Percentiles rank a stretch among this genome's conserved stretches.
Conservation (phyloP, 23 tunicate genomes). For the Trididemnum clinides region DNA sequence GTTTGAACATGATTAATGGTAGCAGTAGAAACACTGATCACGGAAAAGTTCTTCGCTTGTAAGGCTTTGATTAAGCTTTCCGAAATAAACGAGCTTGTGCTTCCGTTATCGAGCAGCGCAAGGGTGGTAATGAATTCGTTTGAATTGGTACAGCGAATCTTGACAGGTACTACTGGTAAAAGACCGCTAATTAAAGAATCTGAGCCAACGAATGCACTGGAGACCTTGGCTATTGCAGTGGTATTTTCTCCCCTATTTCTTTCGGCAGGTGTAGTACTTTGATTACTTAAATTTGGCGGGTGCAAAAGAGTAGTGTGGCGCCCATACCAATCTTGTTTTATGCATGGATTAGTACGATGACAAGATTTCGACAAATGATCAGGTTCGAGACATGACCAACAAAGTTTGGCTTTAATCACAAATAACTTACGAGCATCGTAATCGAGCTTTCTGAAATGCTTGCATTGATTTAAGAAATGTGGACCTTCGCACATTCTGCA, state of each 20-base stretch:
- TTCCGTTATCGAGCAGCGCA: constrained; percentile 20
- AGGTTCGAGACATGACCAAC: no score
- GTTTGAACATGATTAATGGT: neutral
- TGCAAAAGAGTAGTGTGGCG: constrained; percentile 48
- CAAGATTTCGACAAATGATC: no score
- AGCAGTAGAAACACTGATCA: neutral
- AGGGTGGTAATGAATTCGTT: neutral
- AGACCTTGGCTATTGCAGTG: neutral
- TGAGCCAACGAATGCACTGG: constrained; percentile 9
- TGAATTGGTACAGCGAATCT: neutral
- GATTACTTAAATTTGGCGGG: no score
- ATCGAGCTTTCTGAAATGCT: no score
- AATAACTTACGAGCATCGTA: no score
- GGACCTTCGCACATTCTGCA: no score
- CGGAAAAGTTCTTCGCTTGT: neutral
- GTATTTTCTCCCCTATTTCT: neutral
- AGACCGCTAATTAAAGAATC: neutral
- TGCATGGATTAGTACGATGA: no score
- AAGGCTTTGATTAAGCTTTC: neutral
- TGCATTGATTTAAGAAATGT: no score
- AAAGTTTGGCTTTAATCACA: no score
- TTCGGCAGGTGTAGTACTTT: neutral
- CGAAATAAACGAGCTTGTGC: constrained; percentile 25
- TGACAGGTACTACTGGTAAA: constrained; percentile 23
- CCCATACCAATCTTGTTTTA: constrained; percentile 28